Percentiles rank a stretch among this genome's conserved stretches.
phyloP scores from a whole-genome alignment of 2,797 vertebrate genomes.

The Sus cebifrons region DNA sequence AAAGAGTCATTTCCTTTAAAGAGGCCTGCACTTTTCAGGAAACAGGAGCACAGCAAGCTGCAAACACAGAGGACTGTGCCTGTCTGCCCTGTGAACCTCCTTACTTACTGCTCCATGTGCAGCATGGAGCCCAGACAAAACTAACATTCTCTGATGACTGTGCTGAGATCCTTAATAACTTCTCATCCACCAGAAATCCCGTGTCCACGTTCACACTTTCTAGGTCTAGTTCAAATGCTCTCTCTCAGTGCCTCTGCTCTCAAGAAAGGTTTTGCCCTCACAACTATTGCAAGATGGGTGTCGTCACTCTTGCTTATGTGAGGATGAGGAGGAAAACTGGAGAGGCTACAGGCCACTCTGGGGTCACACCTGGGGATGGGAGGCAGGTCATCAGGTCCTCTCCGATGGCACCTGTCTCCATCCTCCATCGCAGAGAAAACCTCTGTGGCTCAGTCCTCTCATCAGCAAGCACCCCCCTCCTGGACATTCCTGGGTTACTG shows the following conservation, averaged over 20 bases:
- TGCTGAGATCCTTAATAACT: not conserved
- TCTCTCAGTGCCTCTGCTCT: not conserved
- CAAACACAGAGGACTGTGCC: rapidly evolving
- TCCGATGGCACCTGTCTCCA: not conserved
- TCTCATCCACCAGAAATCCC: not conserved
- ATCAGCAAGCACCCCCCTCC: not conserved
- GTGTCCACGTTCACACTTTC: not conserved
- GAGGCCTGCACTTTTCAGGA: not conserved
- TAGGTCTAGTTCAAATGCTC: not conserved
- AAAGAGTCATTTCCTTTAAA: not conserved
- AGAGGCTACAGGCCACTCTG: not conserved
- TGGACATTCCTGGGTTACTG: rapidly evolving
- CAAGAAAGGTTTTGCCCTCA: not conserved
- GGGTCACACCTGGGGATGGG: rapidly evolving
- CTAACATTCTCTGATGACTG: not conserved
- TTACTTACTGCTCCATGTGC: rapidly evolving
- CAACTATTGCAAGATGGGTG: rapidly evolving
- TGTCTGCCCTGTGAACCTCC: rapidly evolving
- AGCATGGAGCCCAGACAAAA: not conserved
- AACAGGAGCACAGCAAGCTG: rapidly evolving
- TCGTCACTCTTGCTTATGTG: not conserved
- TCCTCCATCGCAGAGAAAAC: rapidly evolving
- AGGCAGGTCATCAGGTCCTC: not conserved
- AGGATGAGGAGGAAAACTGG: not conserved
- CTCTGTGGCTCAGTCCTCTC: rapidly evolving